Base-by-base conservation (phyloP, 2,888 invertebrate species). In the Halictus ligatus region DNA sequence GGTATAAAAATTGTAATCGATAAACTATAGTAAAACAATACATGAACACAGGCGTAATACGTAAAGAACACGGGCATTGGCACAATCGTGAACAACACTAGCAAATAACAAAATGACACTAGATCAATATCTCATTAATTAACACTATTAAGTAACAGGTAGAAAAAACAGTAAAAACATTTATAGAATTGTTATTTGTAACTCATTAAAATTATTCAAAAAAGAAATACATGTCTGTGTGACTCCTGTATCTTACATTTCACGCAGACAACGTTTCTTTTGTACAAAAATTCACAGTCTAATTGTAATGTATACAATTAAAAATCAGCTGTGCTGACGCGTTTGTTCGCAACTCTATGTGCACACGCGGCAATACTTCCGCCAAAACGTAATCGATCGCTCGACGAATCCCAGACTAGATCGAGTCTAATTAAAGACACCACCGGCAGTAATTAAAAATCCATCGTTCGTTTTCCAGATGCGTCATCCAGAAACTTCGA, bases 1-100 rank as follows among this genome's bases (percentile, higher is more conserved):
- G 0, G 48, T 83, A 83, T 0, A 67, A 72, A 75, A 81, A 46
- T 60, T 8, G 8, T 21, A 43, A 40, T 71, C 35, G n/a, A 43
- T n/a, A n/a, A 43, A n/a, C 13, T 7, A 1, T 71, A 12, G 4
- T 29, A 48, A 29, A 3, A 29, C 21, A 12, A 40, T 43, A 12
- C 10, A 40, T 21, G 10, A 18, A 60, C 25, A 64, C 54, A 54
- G 54, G 15, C 50, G 18, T 18, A 6, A 18, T 54, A 54, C 54
- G 21, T 54, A 21, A 54, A 54, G 21, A 54, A 54, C 18, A 21
- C 25, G 1, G 29, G 21, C 21, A 8, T 50, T 15, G 21, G 50
- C 21, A 54, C 54, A 54, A 21, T 21, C 54, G 21, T 54, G 54
- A 54, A 21, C 54, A 21, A 54, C 8, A 21, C 8, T 21, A 21